phyloP scores from a whole-genome alignment of 2,797 vertebrate genomes.

The Intellagama lesueurii region DNA sequence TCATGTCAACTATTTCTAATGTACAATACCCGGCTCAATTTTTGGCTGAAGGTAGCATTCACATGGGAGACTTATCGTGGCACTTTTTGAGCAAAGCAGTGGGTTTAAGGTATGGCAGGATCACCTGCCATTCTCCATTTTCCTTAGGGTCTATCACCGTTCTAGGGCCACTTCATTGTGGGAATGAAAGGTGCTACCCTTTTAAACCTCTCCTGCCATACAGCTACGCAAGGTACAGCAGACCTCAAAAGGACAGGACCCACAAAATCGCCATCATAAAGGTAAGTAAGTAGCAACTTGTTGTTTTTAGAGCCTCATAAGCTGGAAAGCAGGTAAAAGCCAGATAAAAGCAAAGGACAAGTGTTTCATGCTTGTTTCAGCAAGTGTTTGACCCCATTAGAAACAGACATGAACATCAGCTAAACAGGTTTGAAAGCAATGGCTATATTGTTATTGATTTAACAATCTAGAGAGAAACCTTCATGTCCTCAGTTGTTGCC shows the following conservation, averaged over 20 bases:
- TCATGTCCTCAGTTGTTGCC: slow-evolving; percentile 1
- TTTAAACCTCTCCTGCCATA: neutral
- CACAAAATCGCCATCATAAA: neutral
- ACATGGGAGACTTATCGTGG: neutral
- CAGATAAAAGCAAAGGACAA: slow-evolving; percentile 19
- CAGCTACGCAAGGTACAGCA: neutral
- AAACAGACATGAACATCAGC: slow-evolving; percentile 15
- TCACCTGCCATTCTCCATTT: neutral
- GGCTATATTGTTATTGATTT: slow-evolving; percentile 23
- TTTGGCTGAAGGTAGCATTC: neutral
- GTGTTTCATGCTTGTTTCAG: neutral
- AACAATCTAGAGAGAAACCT: neutral
- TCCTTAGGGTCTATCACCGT: neutral
- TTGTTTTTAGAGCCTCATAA: slow-evolving; percentile 18
- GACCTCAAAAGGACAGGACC: neutral
- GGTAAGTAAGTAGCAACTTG: neutral
- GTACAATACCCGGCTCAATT: neutral
- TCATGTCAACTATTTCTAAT: neutral
- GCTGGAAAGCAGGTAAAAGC: slow-evolving; percentile 13
- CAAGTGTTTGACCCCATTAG: slow-evolving; percentile 12
- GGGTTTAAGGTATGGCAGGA: neutral
- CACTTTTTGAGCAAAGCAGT: neutral
- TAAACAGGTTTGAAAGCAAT: slow-evolving; percentile 23
- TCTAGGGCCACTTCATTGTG: neutral
- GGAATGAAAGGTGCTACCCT: neutral